Conservation (phyloP, 2,888 invertebrate genomes). For the Chirona hameri region DNA sequence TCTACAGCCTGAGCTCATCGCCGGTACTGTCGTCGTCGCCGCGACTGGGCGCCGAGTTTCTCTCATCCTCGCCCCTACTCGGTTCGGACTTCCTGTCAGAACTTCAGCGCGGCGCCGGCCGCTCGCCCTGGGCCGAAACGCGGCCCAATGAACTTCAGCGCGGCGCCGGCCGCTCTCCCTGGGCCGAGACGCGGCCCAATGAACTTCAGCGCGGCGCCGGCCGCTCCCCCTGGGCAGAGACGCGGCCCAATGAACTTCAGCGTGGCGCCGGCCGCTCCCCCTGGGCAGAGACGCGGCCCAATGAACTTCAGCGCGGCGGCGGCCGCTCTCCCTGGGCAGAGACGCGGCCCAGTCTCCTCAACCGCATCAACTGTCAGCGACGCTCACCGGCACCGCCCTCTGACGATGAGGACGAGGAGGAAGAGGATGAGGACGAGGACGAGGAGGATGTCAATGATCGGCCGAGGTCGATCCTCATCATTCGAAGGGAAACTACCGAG, state of each 20-base stretch:
- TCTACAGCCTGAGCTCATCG: neutral
- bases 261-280: neutral
- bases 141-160: neutral
- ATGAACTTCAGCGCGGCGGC: neutral
- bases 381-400: neutral
- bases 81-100: neutral
- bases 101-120: neutral
- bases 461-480: conserved; percentile 26
- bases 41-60: conserved; percentile 2
- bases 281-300: no score
- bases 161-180: neutral
- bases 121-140: neutral
- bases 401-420: neutral
- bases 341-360: neutral
- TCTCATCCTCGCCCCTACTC: neutral
- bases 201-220: neutral
- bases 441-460: conserved; percentile 1
- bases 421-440: neutral
- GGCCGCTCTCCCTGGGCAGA: neutral
- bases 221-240: neutral
- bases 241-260: no score
- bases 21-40: conserved; percentile 6
- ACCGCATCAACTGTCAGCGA: neutral
- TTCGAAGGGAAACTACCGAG: conserved; percentile 31
- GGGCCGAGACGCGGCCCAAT: no score